A percentile compares a stretch with the other conserved stretches of the same genome.
Evolutionary conservation across 2,888 invertebrate genomes (phyloP).

Genomic region (Nysson spinosus): DNA sequence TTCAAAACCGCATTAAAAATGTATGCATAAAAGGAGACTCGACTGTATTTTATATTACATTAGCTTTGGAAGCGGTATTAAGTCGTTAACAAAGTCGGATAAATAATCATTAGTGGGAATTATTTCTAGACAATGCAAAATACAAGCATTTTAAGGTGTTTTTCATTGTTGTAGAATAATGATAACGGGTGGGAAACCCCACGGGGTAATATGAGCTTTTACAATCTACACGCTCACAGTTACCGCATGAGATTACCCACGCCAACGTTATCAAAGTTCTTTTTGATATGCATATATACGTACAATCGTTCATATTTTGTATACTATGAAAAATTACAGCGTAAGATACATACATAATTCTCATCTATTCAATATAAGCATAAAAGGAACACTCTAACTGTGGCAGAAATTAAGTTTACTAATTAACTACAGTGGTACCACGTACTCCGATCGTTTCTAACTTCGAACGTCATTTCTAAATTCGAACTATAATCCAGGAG

Average conservation of each 20-base stretch:
- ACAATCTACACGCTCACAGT: slow-evolving; percentile 87
- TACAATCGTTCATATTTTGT: slow-evolving; percentile 5
- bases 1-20: too few relatives aligned
- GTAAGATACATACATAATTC: background rate
- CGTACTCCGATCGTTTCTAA: too few relatives aligned
- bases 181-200: slow-evolving; percentile 87
- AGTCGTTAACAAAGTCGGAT: slow-evolving; percentile 6
- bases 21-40: too few relatives aligned
- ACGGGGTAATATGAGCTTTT: slow-evolving; percentile 89
- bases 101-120: slow-evolving; percentile 3
- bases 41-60: too few relatives aligned
- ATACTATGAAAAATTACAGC: slow-evolving; percentile 3
- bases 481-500: too few relatives aligned
- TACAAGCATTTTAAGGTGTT: slow-evolving; percentile 17
- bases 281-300: slow-evolving; percentile 21
- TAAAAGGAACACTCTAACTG: background rate
- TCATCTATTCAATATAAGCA: background rate
- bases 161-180: slow-evolving; percentile 70
- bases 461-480: too few relatives aligned
- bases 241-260: slow-evolving; percentile 98
- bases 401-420: background rate
- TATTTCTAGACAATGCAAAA: slow-evolving; percentile 5
- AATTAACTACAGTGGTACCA: too few relatives aligned
- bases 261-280: slow-evolving; percentile 72
- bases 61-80: too few relatives aligned